Base-by-base conservation (phyloP, 2,888 invertebrate species). In the Leptogaster cylindrica region DNA sequence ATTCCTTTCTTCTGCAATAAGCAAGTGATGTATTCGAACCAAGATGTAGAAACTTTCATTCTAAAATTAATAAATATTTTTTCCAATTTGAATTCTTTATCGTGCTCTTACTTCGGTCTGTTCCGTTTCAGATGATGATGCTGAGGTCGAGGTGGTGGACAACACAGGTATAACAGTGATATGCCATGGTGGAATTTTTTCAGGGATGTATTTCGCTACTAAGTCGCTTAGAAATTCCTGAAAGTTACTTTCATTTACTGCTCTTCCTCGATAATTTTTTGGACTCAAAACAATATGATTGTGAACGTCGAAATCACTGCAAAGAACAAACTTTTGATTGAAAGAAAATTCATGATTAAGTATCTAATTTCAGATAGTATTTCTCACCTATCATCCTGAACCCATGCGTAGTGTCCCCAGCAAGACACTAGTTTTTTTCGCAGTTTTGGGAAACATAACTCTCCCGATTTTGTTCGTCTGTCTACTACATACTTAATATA, bases 161-260 rank as follows among this genome's bases (percentile, higher is more conserved):
- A 46, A 18, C 7, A 82, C 82, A 1, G 90, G 89, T 73, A 92
- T 89, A 1, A 92, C 83, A 36, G 88, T 86, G 64, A 92, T 86
- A 76, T 93, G 92, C 93, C 93, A 93, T 10, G 92, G 92, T 0
- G 93, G 88, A 66, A 87, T 83, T 64, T 88, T 87, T 1, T 82
- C 81, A 4, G 90, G 87, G 65, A 93, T 85, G 76, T 89, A 90
- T 81, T 91, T 92, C 2, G 89, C 88, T 23, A 91, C 86, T 68
- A 90, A 84, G 65, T 91, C 90, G 74, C 90, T 91, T 51, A 92
- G 86, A 75, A 87, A 91, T 28, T 91, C 90, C 84, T 92, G 91
- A 71, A 92, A 87, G 75, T 91, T 92, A 44, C 81, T 81, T 66
- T 92, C 90, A 16, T 84, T 86, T 3, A 92, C 86, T 0, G 86